These are phyloP conservation scores for Pantherophis vulpinus DNA, from an alignment of 2,797 vertebrate species.

Conservation along the genomic window DNA sequence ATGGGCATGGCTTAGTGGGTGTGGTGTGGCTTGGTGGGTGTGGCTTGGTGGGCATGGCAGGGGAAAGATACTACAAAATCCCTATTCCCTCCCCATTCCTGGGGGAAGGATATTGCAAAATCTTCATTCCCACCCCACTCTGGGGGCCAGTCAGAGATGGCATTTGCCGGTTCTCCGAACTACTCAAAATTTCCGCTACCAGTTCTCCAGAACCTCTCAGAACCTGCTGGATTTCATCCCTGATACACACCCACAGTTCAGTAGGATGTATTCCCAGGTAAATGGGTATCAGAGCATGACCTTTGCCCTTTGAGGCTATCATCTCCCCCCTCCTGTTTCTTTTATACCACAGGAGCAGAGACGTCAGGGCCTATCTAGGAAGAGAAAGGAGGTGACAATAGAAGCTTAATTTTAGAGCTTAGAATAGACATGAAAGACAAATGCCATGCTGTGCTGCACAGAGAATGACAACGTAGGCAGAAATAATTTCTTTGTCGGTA, in stretches of 20 bases:
- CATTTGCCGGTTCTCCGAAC: no score
- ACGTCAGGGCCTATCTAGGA: constrained; percentile 60
- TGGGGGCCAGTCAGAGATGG: no score
- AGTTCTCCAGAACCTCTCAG: no score
- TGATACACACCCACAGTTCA: background rate
- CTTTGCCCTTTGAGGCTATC: constrained; percentile 41
- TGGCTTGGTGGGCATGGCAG: no score
- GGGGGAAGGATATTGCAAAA: no score
- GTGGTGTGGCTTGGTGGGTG: no score
- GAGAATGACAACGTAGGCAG: constrained; percentile 55
- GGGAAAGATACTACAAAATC: no score
- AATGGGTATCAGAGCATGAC: background rate
- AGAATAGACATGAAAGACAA: constrained; percentile 53
- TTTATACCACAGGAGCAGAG: constrained; percentile 59
- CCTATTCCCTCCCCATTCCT: no score
- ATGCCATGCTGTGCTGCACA: constrained; percentile 53
- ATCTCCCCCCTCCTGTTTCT: constrained; percentile 21
- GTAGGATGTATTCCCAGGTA: background rate
- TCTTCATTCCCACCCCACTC: no score
- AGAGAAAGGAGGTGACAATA: constrained; percentile 62
- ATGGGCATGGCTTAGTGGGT: no score
- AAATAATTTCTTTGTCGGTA: constrained; percentile 54
- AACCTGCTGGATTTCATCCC: no score
- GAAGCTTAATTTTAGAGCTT: constrained; percentile 57
- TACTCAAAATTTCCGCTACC: no score